These are phyloP conservation scores for Hesperophylax magnus DNA, from an alignment of 1,140 invertebrate species.

Conservation along the genomic window DNA sequence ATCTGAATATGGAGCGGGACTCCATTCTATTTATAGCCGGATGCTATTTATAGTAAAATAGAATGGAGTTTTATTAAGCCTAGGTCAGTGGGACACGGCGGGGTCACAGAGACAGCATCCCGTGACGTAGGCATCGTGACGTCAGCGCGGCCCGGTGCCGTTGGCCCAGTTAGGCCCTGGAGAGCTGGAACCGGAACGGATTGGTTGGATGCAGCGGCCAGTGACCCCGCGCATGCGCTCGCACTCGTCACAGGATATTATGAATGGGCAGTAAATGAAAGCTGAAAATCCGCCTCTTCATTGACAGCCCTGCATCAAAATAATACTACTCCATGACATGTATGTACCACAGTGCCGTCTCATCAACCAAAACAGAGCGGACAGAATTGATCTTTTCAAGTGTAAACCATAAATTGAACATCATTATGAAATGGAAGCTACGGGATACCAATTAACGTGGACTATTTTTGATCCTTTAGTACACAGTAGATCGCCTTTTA, in stretches of 20 bases:
- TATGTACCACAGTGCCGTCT: too few relatives aligned
- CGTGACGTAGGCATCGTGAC: background rate
- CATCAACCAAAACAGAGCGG: too few relatives aligned
- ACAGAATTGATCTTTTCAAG: too few relatives aligned
- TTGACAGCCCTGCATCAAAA: too few relatives aligned
- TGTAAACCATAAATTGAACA: too few relatives aligned
- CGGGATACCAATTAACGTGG: too few relatives aligned
- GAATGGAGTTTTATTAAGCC: background rate
- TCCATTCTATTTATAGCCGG: slow-evolving; percentile 1
- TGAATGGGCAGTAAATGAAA: background rate
- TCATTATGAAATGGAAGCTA: too few relatives aligned
- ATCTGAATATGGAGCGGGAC: too few relatives aligned
- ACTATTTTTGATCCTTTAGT: too few relatives aligned
- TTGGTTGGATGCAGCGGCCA: background rate
- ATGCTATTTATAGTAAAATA: background rate
- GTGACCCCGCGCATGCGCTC: background rate
- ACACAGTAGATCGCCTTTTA: too few relatives aligned
- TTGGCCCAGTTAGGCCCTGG: background rate
- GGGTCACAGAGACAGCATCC: background rate
- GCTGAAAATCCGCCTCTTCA: too few relatives aligned
- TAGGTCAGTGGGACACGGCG: background rate
- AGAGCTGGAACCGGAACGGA: background rate
- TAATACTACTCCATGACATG: too few relatives aligned
- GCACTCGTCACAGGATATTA: background rate
- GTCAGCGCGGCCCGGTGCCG: background rate